A percentile compares a stretch with the other conserved stretches of the same genome.
Conservation (phyloP, 2,113 vertebrate genomes). For the Eira barbara region DNA sequence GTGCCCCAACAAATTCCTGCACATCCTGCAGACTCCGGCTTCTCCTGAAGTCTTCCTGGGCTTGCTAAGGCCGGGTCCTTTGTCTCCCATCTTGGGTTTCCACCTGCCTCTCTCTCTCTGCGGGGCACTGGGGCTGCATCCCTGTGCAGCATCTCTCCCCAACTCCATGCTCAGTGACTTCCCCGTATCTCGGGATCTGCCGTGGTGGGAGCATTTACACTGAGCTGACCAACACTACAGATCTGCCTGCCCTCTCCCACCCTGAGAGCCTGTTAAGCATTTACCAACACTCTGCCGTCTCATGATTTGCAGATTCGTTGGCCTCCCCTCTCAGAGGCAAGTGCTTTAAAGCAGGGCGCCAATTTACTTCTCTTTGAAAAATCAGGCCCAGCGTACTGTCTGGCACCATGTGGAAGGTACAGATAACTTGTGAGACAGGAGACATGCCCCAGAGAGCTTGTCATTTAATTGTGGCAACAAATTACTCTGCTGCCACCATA, state of each 20-base stretch:
- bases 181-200: background rate
- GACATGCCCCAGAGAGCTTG: background rate
- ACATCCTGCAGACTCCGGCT: background rate
- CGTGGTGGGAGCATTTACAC: accelerated
- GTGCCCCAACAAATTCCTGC: background rate
- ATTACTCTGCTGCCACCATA: background rate
- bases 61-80: too few relatives aligned
- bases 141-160: accelerated
- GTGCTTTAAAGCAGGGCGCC: background rate
- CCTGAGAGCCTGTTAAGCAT: accelerated
- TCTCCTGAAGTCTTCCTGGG: background rate
- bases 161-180: background rate
- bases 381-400: too few relatives aligned
- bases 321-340: background rate
- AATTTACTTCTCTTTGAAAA: background rate
- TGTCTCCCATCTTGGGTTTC: background rate
- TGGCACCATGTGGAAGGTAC: background rate
- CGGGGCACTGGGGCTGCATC: accelerated
- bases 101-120: accelerated
- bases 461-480: background rate
- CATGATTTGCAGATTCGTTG: background rate
- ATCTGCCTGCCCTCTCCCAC: too few relatives aligned
- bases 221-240: background rate
- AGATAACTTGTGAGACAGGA: background rate
- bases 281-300: too few relatives aligned